Base-by-base conservation (phyloP, 2,113 vertebrate genomes). In the Sylvia atricapilla region DNA sequence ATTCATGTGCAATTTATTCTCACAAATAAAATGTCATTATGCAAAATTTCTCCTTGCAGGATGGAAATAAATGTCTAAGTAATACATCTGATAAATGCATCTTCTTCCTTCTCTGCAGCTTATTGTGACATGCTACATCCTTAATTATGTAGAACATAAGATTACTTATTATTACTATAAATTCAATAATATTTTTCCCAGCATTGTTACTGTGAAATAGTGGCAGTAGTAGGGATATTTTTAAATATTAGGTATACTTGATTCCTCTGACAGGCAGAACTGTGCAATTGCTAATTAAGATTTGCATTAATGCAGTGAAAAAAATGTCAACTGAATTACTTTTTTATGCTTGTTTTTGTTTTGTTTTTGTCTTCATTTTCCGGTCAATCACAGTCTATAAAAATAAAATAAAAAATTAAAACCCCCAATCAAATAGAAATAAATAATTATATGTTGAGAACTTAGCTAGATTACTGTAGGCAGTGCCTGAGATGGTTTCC, bases 1-100 rank as follows among this genome's bases (percentile, higher is more conserved):
- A 86, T 74, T 87, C 50, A 52, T 58, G 33, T 55, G 22, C 18
- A 63, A 86, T 88, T 91, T 92, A 60, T 64, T 90, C n/a, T 46
- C 46, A 77, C 13, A 11, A 94, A 87, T 69, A 85, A 93, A 94
- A 89, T 68, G 50, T 63, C 58, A 69, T 93, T 91, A 82, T 52
- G 86, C 56, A 91, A 81, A 70, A 79, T 86, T 88, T 93, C 52
- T 93, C 72, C 81, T 83, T 81, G 49, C 62, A 92, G 27, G 81
- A 64, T 75, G n/a, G 46, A 91, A 94, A 86, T 59, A 96, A 95
- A 66, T 76, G 77, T 76, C 78, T 80, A 82, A 92, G 67, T 89
- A 94, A 94, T 14, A 44, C 23, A 75, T 84, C 56, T 60, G 58
- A 90, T 58, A 90, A 67, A 94, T n/a, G 14, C 10, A 64, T 77